phyloP scores from a whole-genome alignment of 2,113 vertebrate species.

The Atherinomorus stipes region DNA sequence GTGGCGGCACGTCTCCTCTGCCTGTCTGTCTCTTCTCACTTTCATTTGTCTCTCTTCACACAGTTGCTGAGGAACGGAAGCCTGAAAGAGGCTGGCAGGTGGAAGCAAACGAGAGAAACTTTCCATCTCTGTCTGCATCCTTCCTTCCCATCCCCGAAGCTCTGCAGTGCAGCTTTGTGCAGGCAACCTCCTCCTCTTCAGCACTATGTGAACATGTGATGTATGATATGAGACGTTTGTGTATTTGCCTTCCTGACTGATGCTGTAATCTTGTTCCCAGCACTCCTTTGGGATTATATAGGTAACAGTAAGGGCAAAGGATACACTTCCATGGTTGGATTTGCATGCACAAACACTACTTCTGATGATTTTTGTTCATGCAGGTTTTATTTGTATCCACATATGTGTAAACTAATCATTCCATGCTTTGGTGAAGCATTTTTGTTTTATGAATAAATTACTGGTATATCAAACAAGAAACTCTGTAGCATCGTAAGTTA shows the following conservation, averaged over 20 bases:
- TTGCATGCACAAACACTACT: slow-evolving; percentile 55
- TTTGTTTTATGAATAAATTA: slow-evolving; percentile 57
- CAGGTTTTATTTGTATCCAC: slow-evolving; percentile 14
- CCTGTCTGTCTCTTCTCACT: slow-evolving; percentile 53
- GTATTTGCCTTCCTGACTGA: slow-evolving; percentile 20
- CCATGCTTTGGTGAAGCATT: slow-evolving; percentile 26
- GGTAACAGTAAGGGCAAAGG: slow-evolving; percentile 4
- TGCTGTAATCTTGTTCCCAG: slow-evolving; percentile 17
- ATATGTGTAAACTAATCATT: slow-evolving; percentile 58
- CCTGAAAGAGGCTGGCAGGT: slow-evolving; percentile 56
- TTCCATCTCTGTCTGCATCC: slow-evolving; percentile 39
- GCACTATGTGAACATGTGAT: slow-evolving; percentile 27
- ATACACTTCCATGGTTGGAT: not conserved
- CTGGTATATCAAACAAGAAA: slow-evolving; percentile 19
- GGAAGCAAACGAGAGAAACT: slow-evolving; percentile 34
- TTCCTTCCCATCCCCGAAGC: slow-evolving; percentile 41
- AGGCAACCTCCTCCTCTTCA: slow-evolving; percentile 38
- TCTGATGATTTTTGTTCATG: slow-evolving; percentile 25
- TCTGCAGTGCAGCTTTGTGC: slow-evolving; percentile 28
- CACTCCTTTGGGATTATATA: slow-evolving; percentile 31
- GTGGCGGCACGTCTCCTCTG: slow-evolving; percentile 44
- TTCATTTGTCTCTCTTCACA: slow-evolving; percentile 57
- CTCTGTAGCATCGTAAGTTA: not conserved
- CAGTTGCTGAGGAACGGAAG: slow-evolving; percentile 62
- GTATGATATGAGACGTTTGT: slow-evolving; percentile 36